Percentiles rank a stretch among this genome's conserved stretches.
These are phyloP conservation scores for Hydrophis major DNA, from an alignment of 2,797 vertebrate species.

Conservation along the genomic window DNA sequence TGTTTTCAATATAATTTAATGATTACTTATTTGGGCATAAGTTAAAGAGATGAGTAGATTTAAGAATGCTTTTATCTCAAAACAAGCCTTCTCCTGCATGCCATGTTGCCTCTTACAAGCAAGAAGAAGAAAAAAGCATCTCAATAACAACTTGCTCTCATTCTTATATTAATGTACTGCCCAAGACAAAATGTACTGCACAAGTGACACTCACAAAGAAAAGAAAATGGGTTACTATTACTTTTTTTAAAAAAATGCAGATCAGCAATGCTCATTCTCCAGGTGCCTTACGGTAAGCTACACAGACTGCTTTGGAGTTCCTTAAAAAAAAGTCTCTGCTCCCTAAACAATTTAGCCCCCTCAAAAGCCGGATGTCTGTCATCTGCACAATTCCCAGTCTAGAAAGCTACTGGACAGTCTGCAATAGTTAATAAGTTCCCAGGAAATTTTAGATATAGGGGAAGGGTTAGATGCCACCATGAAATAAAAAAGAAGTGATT, in stretches of 20 bases:
- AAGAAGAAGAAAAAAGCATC: background rate
- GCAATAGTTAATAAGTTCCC: background rate
- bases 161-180: background rate
- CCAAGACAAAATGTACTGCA: background rate
- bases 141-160: background rate
- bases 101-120: background rate
- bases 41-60: background rate
- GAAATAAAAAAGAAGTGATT: background rate
- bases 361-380: background rate
- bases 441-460: background rate
- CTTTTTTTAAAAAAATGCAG: background rate
- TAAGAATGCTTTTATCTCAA: background rate
- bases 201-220: background rate
- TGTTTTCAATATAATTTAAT: background rate
- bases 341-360: background rate
- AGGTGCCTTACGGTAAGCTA: background rate
- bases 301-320: background rate
- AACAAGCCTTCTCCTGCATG: background rate
- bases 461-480: background rate
- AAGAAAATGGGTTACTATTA: background rate
- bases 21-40: background rate
- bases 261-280: background rate
- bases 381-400: background rate
- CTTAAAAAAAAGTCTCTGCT: background rate
- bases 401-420: background rate